Evolutionary conservation across 2,797 vertebrate species (phyloP), one percentile per base, ranked within the genome.

Genomic region (Muraenolepis orangiensis): DNA sequence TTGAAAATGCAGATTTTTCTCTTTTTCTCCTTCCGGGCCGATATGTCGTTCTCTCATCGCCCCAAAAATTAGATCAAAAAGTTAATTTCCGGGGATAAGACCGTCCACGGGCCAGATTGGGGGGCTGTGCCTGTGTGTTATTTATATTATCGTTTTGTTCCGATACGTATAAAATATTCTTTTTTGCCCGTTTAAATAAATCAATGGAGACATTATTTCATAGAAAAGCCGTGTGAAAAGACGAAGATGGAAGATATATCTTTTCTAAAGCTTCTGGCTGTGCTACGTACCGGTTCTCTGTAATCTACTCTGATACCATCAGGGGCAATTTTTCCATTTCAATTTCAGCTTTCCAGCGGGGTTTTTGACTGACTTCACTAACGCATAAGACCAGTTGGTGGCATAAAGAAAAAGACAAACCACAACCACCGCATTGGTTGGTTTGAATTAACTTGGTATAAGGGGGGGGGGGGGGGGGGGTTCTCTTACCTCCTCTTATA

Each of bases 181-280:
- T 81, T 82, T 82, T 81, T 82, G 73, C 74, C 85, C 78, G 85
- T 90, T 89, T 80, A 86, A 89, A 85, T 77, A 82, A 85, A 90
- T 87, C 82, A 85, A 85, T 79, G 80, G 76, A 76, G 81, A 87
- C 82, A 86, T 90, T 84, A 76, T 90, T 88, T 88, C 81, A 86
- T 84, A 81, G n/a, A n/a, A n/a, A 42, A 84, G 73, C 77, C 80
- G 80, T 77, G 87, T 86, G 79, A 84, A 86, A 87, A 81, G 66
- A 83, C 81, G 81, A 79, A 85, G 85, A 87, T 87, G 80, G 73
- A 77, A 80, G 78, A 82, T 87, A 90, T 86, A 84, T n/a, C n/a
- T n/a, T n/a, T 80, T 85, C 82, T 85, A 83, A 38, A 84, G 78
- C 83, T 82, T 28, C 61, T 80, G 71, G 77, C 83, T 86, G 85